Evolutionary conservation across 2,888 invertebrate genomes (phyloP), one percentile per base, ranked within the genome.

Genomic region (Orthosia gracilis): DNA sequence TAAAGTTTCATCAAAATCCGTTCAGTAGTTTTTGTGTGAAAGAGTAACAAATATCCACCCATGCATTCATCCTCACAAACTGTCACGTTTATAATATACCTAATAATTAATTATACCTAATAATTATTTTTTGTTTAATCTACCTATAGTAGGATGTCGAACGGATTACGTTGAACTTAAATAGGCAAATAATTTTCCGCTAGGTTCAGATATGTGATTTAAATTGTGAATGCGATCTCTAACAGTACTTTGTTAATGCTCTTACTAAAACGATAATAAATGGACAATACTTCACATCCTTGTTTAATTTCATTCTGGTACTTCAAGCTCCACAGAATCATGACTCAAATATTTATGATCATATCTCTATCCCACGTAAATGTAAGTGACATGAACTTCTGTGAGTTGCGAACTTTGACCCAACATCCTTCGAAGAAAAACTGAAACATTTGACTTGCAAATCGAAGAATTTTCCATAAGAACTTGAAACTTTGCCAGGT

Each of bases 101-200:
- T n/a, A n/a, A n/a, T n/a, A n/a, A n/a, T n/a, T n/a, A n/a, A n/a
- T n/a, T n/a, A n/a, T n/a, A n/a, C n/a, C n/a, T n/a, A n/a, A n/a
- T n/a, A n/a, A n/a, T n/a, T n/a, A n/a, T n/a, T n/a, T n/a, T n/a
- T n/a, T n/a, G n/a, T n/a, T n/a, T n/a, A n/a, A n/a, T n/a, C n/a
- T n/a, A n/a, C n/a, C n/a, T n/a, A 9, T 9, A 40, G 40, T 40
- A 40, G 9, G 40, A 72, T 78, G 72, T 62, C 57, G 40, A 75
- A 62, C 73, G 18, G 47, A 68, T 68, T 70, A 76, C 23, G 63
- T 72, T 40, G 55, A 69, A 54, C 75, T 76, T 66, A 70, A 65
- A 62, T 63, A 70, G 49, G 70, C 45, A 54, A 40, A 62, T 67
- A 47, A 66, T 69, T 76, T 78, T 76, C 58, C 61, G 26, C 45